Evolutionary conservation across 1,140 invertebrate genomes (phyloP).

Genomic region (Megathymus violae): DNA sequence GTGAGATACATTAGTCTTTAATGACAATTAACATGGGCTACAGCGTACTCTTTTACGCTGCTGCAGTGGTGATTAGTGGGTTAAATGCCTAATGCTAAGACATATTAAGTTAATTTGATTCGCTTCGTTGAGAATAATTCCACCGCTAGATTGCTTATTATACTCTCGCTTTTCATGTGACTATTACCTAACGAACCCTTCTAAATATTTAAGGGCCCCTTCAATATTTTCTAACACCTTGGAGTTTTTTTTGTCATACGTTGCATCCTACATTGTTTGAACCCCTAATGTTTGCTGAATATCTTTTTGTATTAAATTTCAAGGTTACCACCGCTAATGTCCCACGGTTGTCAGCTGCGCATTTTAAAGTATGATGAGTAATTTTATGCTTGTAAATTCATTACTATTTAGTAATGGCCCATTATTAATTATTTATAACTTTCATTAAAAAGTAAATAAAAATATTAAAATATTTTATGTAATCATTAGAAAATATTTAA

Average conservation of each 20-base stretch:
- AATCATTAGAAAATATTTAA: too few relatives aligned
- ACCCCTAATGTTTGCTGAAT: slow-evolving; percentile 53
- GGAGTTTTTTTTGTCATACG: slow-evolving; percentile 38
- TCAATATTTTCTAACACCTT: slow-evolving; percentile 47
- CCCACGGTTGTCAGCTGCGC: slow-evolving; percentile 46
- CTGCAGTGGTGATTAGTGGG: too few relatives aligned
- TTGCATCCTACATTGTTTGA: slow-evolving; percentile 40
- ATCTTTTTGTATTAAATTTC: slow-evolving; percentile 44
- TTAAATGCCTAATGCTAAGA: too few relatives aligned
- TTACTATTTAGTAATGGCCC: neutral
- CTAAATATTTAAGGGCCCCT: slow-evolving; percentile 20
- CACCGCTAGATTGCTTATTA: too few relatives aligned
- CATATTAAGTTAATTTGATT: too few relatives aligned
- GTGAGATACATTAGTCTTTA: too few relatives aligned
- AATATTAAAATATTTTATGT: too few relatives aligned
- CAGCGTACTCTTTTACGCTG: too few relatives aligned
- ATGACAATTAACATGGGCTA: too few relatives aligned
- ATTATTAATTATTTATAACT: slow-evolving; percentile 7
- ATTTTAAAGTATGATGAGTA: slow-evolving; percentile 7
- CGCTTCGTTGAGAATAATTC: too few relatives aligned
- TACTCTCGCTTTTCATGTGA: too few relatives aligned
- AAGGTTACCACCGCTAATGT: slow-evolving; percentile 44
- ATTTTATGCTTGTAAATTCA: slow-evolving; percentile 13
- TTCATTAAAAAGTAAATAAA: neutral
- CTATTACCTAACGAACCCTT: slow-evolving; percentile 12